phyloP scores from a whole-genome alignment of 2,888 invertebrate species.

The Platerodrilus igneus region DNA sequence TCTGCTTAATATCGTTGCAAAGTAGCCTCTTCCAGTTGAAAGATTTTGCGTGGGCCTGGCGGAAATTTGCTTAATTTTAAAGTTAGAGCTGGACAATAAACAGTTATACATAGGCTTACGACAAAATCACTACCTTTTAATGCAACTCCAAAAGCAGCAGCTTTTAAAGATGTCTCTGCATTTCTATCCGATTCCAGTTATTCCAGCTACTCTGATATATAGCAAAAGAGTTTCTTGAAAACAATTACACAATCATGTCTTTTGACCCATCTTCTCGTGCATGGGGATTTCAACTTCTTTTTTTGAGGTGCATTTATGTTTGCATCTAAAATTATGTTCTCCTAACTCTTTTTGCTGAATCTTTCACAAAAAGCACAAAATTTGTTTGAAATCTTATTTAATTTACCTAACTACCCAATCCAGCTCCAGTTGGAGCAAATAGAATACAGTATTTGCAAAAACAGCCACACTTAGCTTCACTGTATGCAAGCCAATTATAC shows the following conservation, averaged over 20 bases:
- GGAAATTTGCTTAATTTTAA: background rate
- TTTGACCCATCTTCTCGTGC: background rate
- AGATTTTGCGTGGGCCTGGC: background rate
- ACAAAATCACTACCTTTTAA: conserved; percentile 3
- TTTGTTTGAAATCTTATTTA: too few relatives aligned
- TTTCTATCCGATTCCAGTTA: too few relatives aligned
- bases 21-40: background rate
- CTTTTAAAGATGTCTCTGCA: background rate
- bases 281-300: background rate
- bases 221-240: background rate
- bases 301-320: too few relatives aligned
- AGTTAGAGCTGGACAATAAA: background rate
- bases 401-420: too few relatives aligned
- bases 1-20: background rate
- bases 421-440: too few relatives aligned
- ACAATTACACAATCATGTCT: background rate
- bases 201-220: too few relatives aligned
- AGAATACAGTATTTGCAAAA: too few relatives aligned
- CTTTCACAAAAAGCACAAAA: too few relatives aligned
- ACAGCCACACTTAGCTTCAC: too few relatives aligned
- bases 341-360: too few relatives aligned
- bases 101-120: background rate
- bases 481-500: too few relatives aligned
- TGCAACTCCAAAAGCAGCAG: background rate
- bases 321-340: too few relatives aligned